Percentiles rank a stretch among this genome's conserved stretches.
Conservation (phyloP, 2,113 vertebrate genomes). For the Copsychus sechellarum region DNA sequence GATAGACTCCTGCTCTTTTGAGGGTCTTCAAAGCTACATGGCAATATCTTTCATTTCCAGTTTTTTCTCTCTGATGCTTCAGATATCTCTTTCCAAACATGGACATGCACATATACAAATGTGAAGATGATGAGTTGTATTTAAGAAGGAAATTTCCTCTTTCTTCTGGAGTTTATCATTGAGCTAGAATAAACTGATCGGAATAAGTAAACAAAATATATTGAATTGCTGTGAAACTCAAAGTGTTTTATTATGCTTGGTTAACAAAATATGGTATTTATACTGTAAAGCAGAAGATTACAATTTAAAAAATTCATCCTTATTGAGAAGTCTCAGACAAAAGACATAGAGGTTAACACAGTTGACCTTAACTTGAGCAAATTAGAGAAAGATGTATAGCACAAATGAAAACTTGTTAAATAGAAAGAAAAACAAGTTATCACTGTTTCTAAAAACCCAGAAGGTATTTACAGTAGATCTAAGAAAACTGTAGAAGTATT, state of each 20-base stretch:
- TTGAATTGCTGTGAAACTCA: not conserved
- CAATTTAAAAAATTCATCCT: not conserved
- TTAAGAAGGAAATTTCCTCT: not conserved
- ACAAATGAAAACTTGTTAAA: conserved; percentile 63
- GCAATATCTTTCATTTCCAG: not conserved
- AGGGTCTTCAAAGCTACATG: not conserved
- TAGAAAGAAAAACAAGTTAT: conserved; percentile 36
- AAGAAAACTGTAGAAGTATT: conserved; percentile 46
- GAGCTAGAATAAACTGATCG: not conserved
- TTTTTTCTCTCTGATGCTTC: not conserved
- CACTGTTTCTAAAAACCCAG: conserved; percentile 10
- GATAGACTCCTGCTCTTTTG: not conserved
- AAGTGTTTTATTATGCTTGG: not conserved
- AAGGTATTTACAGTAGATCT: conserved; percentile 61
- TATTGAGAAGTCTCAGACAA: not conserved
- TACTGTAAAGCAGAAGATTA: not conserved
- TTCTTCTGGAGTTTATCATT: not conserved
- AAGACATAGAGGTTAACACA: not conserved
- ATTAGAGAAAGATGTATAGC: conserved; percentile 21
- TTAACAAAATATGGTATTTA: not conserved
- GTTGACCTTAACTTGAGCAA: not conserved
- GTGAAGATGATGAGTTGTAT: not conserved
- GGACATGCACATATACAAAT: not conserved
- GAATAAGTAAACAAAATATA: not conserved
- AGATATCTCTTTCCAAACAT: not conserved